Base-by-base conservation (phyloP, 1,140 invertebrate species). In the Galleria mellonella region DNA sequence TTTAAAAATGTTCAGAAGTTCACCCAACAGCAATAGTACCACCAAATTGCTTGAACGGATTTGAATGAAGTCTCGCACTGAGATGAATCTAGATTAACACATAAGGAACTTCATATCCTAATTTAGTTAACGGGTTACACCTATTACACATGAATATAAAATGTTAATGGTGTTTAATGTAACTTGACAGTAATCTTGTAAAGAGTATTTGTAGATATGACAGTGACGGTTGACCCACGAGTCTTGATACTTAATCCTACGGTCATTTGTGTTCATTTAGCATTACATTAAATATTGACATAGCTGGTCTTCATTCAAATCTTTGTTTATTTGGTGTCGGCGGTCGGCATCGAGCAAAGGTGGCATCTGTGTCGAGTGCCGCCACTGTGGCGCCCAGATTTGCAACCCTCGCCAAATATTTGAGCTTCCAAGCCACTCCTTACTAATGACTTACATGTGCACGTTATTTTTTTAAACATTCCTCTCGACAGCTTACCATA, bases 391-490 rank as follows among this genome's bases (percentile, higher is more conserved):
- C 74, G 74, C 71, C 76, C 56, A 51, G 52, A 61, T 73, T 73
- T 69, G 72, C 72, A 61, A 70, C 54, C 43, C 51, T 62, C 70
- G 65, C 60, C 66, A 77, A 83, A 83, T 76, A 78, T 78, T 74
- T 75, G 61, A 67, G 51, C 49, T 56, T 48, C 43, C 54, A 45
- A 64, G 62, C 56, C 58, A 58, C 40, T 32, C 57, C 50, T 56
- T 53, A 72, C 78, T 84, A 84, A 84, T 84, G 76, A 81, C 53
- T 72, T 72, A 77, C 81, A 84, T 73, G 65, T 82, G 79, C 58
- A 50, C 32, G 13, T 43, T 32, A 55, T 67, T 72, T 76, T 79
- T 74, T 78, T 36, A 32, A 35, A 47, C 55, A 58, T 43, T 38
- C 43, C 51, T 51, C 47, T 54, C 32, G 29, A 31, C 32, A 23